Evolutionary conservation across 2,888 invertebrate genomes (phyloP).

Genomic region (Epinotia ramella): DNA sequence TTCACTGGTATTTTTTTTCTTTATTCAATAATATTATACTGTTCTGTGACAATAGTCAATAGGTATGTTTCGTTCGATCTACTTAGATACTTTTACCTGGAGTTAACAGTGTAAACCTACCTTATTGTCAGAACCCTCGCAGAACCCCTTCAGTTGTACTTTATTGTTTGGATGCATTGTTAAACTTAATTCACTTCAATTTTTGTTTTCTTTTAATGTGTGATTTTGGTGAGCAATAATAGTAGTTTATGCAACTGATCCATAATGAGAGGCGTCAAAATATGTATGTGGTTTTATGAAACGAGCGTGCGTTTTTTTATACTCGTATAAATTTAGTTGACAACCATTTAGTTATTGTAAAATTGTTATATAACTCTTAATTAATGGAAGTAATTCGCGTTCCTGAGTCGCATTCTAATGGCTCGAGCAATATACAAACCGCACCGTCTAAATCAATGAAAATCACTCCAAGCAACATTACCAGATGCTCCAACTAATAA

Average conservation of each 20-base stretch:
- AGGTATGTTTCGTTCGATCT: background rate
- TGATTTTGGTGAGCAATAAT: no score
- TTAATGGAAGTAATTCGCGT: background rate
- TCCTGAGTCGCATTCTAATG: background rate
- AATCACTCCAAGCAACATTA: slow-evolving; percentile 30
- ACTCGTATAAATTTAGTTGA: no score
- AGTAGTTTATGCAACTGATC: no score
- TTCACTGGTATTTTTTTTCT: no score
- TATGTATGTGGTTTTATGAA: no score
- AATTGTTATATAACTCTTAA: background rate
- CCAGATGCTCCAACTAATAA: slow-evolving; percentile 40
- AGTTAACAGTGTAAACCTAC: background rate
- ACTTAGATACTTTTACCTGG: background rate
- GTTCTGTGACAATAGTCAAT: background rate
- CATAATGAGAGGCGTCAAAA: no score
- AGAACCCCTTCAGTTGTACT: background rate
- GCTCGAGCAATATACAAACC: slow-evolving; percentile 1
- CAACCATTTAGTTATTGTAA: background rate
- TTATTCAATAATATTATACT: no score
- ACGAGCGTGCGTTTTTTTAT: no score
- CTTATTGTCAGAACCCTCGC: no score
- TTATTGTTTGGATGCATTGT: no score
- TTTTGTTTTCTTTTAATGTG: no score
- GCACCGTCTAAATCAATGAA: slow-evolving; percentile 11
- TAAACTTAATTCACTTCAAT: no score